These are phyloP conservation scores for Phortica variegata DNA, from an alignment of 1,140 invertebrate species.

Conservation along the genomic window DNA sequence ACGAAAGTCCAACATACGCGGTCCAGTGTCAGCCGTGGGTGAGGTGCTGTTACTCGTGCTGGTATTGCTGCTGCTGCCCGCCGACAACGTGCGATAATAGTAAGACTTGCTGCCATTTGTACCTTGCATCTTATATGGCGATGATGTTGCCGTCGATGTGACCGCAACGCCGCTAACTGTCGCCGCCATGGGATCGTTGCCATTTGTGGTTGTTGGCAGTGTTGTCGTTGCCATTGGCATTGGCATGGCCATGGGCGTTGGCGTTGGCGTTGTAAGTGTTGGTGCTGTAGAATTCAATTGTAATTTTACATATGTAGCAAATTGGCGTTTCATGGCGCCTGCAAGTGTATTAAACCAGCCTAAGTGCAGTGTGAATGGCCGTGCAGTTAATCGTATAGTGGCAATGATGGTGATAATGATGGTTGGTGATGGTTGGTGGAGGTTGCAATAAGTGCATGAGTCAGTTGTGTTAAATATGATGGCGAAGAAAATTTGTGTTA, in stretches of 20 bases:
- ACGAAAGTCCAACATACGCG: not conserved
- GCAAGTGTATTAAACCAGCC: slow-evolving; percentile 67
- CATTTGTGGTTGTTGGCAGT: slow-evolving; percentile 9
- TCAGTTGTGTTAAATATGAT: no score
- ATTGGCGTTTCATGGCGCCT: slow-evolving; percentile 67
- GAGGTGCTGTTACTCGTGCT: slow-evolving; percentile 47
- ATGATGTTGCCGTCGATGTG: slow-evolving; percentile 1
- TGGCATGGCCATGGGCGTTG: slow-evolving; percentile 29
- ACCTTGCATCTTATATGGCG: not conserved
- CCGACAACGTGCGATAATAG: slow-evolving; percentile 46
- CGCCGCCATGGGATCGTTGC: slow-evolving; percentile 4
- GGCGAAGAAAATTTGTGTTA: no score
- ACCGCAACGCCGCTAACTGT: not conserved
- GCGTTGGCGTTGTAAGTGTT: slow-evolving; percentile 22
- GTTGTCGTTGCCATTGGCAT: slow-evolving; percentile 8
- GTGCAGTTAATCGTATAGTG: not conserved
- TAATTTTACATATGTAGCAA: slow-evolving; percentile 77
- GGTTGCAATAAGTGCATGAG: slow-evolving; percentile 13
- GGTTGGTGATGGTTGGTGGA: slow-evolving; percentile 6
- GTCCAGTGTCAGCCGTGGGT: slow-evolving; percentile 36
- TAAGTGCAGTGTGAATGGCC: slow-evolving; percentile 32
- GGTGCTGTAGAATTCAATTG: slow-evolving; percentile 60
- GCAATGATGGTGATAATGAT: slow-evolving; percentile 4
- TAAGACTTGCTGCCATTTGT: slow-evolving; percentile 27
- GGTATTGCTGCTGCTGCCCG: slow-evolving; percentile 35